phyloP scores from a whole-genome alignment of 2,888 invertebrate genomes.

The Drosophila setosimentum region DNA sequence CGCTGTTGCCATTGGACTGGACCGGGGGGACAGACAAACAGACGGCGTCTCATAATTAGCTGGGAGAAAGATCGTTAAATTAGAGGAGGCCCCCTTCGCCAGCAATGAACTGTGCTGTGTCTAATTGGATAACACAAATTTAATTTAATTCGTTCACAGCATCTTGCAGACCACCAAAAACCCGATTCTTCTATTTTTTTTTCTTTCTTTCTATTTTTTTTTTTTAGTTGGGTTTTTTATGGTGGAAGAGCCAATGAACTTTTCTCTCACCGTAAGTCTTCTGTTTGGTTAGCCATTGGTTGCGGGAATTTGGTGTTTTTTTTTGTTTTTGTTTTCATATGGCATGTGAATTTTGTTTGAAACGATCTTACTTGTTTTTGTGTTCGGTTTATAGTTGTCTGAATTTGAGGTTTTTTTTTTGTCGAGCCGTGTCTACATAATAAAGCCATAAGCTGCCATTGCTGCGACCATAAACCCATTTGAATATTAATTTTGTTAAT shows the following conservation, averaged over 20 bases:
- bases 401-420: conserved; percentile 41
- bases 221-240: conserved; percentile 47
- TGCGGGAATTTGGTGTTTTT: conserved; percentile 32
- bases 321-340: too few relatives aligned
- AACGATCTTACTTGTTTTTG: conserved; percentile 55
- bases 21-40: conserved; percentile 20
- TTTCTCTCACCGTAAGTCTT: conserved; percentile 53
- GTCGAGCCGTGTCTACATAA: conserved; percentile 57
- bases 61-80: conserved; percentile 75
- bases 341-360: conserved; percentile 68
- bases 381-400: conserved; percentile 64
- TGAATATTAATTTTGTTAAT: conserved; percentile 79
- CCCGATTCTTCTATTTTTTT: conserved; percentile 37
- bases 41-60: conserved; percentile 66
- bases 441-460: conserved; percentile 76
- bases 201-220: conserved; percentile 4
- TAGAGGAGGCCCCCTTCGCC: conserved; percentile 15
- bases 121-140: conserved; percentile 76
- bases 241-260: conserved; percentile 73
- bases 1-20: conserved; percentile 34
- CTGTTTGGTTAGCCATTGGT: conserved; percentile 6
- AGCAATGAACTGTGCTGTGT: conserved; percentile 55
- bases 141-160: conserved; percentile 70
- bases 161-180: conserved; percentile 50
- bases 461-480: conserved; percentile 73